Evolutionary conservation across 1,140 invertebrate species (phyloP).

Genomic region (Drosophila micromelanica): DNA sequence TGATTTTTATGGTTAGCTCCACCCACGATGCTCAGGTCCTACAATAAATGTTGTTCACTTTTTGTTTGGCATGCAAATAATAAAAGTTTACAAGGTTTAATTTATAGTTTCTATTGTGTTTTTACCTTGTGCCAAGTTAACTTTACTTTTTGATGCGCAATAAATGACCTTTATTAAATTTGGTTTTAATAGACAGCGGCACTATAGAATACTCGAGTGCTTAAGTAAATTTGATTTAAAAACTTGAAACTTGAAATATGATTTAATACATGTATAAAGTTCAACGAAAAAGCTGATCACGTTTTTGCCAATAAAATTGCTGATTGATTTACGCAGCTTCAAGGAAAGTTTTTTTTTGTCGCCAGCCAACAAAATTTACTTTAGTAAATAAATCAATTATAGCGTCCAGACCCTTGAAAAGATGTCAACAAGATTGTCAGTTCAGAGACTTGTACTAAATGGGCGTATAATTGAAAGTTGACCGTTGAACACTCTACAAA

Average conservation of each 20-base stretch:
- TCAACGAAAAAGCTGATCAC: constrained; percentile 20
- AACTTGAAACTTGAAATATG: constrained; percentile 31
- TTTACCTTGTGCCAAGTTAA: background rate
- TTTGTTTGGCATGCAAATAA: constrained; percentile 23
- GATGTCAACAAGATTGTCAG: constrained; percentile 22
- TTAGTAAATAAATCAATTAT: constrained; percentile 43
- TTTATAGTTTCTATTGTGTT: constrained; percentile 1
- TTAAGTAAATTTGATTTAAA: constrained; percentile 28
- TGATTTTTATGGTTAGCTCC: background rate
- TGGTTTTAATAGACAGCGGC: background rate
- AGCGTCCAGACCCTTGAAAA: background rate
- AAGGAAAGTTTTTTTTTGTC: constrained; percentile 5
- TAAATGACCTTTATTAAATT: constrained; percentile 10
- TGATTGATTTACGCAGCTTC: constrained; percentile 45
- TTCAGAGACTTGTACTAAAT: constrained; percentile 42
- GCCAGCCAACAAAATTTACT: background rate
- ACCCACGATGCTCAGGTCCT: background rate
- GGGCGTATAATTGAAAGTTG: constrained; percentile 64
- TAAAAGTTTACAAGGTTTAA: constrained; percentile 23
- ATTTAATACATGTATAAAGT: constrained; percentile 29
- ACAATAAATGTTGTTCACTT: constrained; percentile 12
- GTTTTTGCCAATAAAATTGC: constrained; percentile 7
- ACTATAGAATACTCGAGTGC: background rate
- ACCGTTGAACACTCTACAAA: constrained; percentile 31
- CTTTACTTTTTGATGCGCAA: background rate